Evolutionary conservation across 2,113 vertebrate species (phyloP).

Genomic region (Lampris incognitus): DNA sequence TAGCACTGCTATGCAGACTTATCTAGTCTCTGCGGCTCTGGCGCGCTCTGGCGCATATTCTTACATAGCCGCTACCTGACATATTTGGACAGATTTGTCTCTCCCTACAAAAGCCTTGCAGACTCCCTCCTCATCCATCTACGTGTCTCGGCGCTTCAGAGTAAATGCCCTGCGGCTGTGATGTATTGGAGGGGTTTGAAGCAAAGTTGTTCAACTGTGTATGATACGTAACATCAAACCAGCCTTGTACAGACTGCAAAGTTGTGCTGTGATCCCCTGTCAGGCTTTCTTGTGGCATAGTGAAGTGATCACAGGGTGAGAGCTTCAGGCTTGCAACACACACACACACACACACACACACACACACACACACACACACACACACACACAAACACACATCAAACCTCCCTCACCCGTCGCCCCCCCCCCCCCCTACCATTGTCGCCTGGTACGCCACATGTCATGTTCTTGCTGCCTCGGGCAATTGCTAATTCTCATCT

Average conservation of each 20-base stretch:
- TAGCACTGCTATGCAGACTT: not conserved
- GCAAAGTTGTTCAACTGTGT: constrained; percentile 28
- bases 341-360: not conserved
- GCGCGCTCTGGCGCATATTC: not conserved
- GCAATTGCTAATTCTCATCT: constrained; percentile 1
- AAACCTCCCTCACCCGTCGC: not conserved
- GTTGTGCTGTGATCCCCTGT: constrained; percentile 50
- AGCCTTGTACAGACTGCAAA: constrained; percentile 16
- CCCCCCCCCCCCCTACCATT: too few relatives aligned
- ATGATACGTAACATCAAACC: constrained; percentile 55
- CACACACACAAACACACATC: not conserved
- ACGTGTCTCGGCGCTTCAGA: constrained; percentile 24
- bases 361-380: not conserved
- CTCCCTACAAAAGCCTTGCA: constrained; percentile 13
- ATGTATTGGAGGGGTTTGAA: constrained; percentile 32
- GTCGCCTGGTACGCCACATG: too few relatives aligned
- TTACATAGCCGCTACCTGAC: constrained; percentile 32
- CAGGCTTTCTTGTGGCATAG: constrained; percentile 30
- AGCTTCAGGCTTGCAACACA: not conserved
- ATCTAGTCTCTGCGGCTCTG: not conserved
- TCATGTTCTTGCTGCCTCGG: too few relatives aligned
- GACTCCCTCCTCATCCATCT: not conserved
- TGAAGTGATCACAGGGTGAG: constrained; percentile 51
- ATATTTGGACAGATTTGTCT: not conserved
- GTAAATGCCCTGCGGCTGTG: constrained; percentile 48